A percentile compares a stretch with the other conserved stretches of the same genome.
phyloP scores from a whole-genome alignment of 2,113 vertebrate genomes.

The Phocoena phocoena region DNA sequence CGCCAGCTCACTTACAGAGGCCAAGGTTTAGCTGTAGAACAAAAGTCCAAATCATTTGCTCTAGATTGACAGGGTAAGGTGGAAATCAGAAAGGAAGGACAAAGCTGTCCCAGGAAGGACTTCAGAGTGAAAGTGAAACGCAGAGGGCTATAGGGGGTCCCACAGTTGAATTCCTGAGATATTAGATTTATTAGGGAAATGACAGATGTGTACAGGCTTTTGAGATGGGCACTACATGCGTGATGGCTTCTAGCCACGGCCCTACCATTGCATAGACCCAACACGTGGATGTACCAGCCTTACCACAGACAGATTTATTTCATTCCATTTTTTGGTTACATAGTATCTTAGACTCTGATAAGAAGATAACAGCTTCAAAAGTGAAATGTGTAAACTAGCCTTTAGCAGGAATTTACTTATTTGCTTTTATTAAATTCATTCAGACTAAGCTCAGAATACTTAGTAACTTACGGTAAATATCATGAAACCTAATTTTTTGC shows the following conservation, averaged over 20 bases:
- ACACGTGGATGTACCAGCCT: background rate
- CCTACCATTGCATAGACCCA: too few species aligned
- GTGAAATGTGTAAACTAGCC: background rate
- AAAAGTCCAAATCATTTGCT: background rate
- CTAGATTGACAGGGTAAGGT: background rate
- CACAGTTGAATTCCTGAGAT: too few species aligned
- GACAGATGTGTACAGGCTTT: too few species aligned
- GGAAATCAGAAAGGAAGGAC: background rate
- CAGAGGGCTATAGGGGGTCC: background rate
- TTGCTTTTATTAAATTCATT: background rate
- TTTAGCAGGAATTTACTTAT: background rate
- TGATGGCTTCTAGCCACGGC: background rate
- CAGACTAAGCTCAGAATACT: background rate
- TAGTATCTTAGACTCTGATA: background rate
- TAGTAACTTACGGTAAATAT: background rate
- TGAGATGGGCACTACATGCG: background rate
- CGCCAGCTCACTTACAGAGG: background rate
- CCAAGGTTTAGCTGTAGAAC: background rate
- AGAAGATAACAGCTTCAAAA: background rate
- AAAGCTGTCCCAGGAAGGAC: background rate
- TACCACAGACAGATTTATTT: background rate
- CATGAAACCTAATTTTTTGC: background rate
- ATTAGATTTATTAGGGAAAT: fast-evolving
- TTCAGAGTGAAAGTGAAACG: background rate
- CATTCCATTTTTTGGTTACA: background rate